Base-by-base conservation (phyloP, 2,797 vertebrate genomes). In the Microhierax caerulescens region DNA sequence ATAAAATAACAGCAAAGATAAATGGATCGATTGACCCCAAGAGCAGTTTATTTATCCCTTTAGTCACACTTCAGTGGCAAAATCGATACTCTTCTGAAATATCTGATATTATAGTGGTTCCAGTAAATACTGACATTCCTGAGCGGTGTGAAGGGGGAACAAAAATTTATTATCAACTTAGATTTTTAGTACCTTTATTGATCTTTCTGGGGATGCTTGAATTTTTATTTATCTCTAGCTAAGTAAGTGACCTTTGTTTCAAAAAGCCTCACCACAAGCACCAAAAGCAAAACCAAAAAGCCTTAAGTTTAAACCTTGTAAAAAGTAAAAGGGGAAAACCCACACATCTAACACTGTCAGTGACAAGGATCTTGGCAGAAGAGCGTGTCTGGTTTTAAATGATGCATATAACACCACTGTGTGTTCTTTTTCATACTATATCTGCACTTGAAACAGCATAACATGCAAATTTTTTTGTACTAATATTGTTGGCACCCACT, bases 11-110 rank as follows among this genome's bases (percentile, higher is more conserved):
- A 97, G 97, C 97, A 95, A 98, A 98, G 98, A 98, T 98, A 98
- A 98, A 98, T 98, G 97, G 97, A 98, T 98, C 97, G 90, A 98
- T 98, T 98, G 98, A 98, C 98, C 98, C 96, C 94, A 97, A 96
- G 96, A 98, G 97, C 97, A 98, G 98, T 98, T 98, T 98, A 98
- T 98, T 98, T 98, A 98, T 98, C 98, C 98, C 97, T 98, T 98
- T 98, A 98, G 98, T 98, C 98, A 98, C 98, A 98, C 98, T 98
- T 98, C 97, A 98, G 97, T 98, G 97, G 96, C 95, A 98, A 98
- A 98, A 98, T 98, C 98, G 98, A 98, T 98, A 98, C 92, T 91
- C 93, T 95, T 98, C 98, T 98, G 98, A 98, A 98, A 98, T 98
- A 98, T 97, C 96, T 98, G 98, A 97, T 98, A 98, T 98, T 98